Percentiles rank a stretch among this genome's conserved stretches.
phyloP scores from a whole-genome alignment of 2,888 invertebrate genomes.

The Doris montereyensis region DNA sequence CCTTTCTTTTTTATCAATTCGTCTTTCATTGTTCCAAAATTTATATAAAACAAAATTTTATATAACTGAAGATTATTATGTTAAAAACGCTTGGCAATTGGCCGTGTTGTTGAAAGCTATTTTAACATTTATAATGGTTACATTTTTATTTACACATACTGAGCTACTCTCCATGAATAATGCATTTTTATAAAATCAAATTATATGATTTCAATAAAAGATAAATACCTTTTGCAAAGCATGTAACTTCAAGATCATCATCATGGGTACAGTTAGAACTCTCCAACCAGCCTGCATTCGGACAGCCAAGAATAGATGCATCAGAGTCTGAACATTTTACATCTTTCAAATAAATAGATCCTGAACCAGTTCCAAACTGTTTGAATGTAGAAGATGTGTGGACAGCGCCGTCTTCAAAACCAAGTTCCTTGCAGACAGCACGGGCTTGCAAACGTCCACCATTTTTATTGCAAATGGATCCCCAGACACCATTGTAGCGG shows the following conservation, averaged over 20 bases:
- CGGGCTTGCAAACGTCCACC: conserved; percentile 55
- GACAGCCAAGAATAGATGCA: conserved; percentile 50
- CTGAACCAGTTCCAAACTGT: conserved; percentile 27
- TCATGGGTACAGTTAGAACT: conserved; percentile 50
- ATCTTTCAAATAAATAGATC: conserved; percentile 52
- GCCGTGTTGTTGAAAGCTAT: too few species aligned
- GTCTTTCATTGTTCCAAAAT: too few species aligned
- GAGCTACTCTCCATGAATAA: too few species aligned
- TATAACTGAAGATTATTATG: too few species aligned
- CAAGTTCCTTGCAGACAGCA: conserved; percentile 57
- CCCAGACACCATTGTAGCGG: conserved; percentile 32
- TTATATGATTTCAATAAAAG: too few species aligned
- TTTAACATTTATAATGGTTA: too few species aligned
- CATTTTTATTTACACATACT: too few species aligned
- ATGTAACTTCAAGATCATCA: conserved; percentile 56
- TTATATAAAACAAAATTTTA: too few species aligned
- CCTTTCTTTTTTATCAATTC: too few species aligned
- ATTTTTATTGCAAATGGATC: conserved; percentile 56
- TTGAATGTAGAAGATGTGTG: conserved; percentile 15
- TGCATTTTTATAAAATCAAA: too few species aligned
- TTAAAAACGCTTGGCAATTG: too few species aligned
- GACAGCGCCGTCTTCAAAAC: conserved; percentile 54
- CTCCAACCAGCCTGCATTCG: conserved; percentile 53
- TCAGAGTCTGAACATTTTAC: conserved; percentile 53
- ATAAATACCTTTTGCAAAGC: conserved; percentile 56